Base-by-base conservation (phyloP, 2,797 vertebrate genomes). In the Carcharodon carcharias region DNA sequence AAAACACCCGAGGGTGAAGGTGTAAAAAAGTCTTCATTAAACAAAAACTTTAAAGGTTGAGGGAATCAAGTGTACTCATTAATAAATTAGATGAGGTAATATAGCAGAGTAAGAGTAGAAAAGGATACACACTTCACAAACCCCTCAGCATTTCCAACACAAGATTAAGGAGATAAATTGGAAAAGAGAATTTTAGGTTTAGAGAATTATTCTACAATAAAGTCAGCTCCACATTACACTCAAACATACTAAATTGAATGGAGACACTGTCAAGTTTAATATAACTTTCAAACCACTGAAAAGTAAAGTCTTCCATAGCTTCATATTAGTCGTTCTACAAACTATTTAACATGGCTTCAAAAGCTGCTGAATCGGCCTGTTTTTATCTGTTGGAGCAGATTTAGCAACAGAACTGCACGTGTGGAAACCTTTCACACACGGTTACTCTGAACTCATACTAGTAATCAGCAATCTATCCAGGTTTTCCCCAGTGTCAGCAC, bases 161-260 rank as follows among this genome's bases (percentile, higher is more conserved):
- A 95, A 54, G 69, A 16, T 77, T 95, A 95, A 50, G 28, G 94
- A 95, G 45, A 73, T 58, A 77, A 95, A 73, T 26, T 18, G 69
- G 54, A 77, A 95, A 58, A 71, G 26, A 67, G 67, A 50, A 6
- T 31, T n/a, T n/a, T n/a, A n/a, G 14, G 67, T 54, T 95, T 71
- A 14, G 11, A 28, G 67, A 71, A 26, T 71, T 28, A 5, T 95
- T 71, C 4, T 50, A 73, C 45, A 73, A 35, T 71, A 69, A 77
- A 31, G 26, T 7, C 26, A 95, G 14, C 67, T 71, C 23, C 14
- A 45, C n/a, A 61, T 56, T 14, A 63, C 16, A 61, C 58, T n/a
- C 16, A 50, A 88, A 50, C 50, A 28, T 31, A 73, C 11, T 28
- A 14, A 69, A 26, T 7, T 14, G 23, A 95, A 54, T 69, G 40